phyloP scores from a whole-genome alignment of 2,888 invertebrate genomes.

The Gryllus longicercus region DNA sequence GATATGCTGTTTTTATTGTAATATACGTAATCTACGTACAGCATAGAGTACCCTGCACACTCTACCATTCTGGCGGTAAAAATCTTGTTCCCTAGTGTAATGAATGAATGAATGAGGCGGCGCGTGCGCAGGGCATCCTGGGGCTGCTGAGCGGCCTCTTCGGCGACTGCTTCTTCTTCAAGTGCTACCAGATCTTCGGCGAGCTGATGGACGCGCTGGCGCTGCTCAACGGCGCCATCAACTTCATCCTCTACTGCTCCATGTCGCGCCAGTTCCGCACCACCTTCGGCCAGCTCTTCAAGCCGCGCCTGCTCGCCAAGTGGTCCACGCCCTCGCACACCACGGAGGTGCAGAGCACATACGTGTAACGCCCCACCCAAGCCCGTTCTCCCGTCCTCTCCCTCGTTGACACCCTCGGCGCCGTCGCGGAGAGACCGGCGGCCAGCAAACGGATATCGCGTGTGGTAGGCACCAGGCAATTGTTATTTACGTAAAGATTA shows the following conservation, averaged over 20 bases:
- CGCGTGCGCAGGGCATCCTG: slow-evolving; percentile 48
- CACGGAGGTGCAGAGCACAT: slow-evolving; percentile 61
- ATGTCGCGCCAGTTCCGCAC: slow-evolving; percentile 54
- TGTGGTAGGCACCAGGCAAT: no score
- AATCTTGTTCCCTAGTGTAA: no score
- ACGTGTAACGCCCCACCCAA: slow-evolving; percentile 31
- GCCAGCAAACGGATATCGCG: no score
- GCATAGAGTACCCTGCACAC: no score
- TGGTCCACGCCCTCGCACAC: slow-evolving; percentile 58
- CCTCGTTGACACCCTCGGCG: no score
- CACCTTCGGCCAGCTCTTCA: slow-evolving; percentile 44
- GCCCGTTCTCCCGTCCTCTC: no score
- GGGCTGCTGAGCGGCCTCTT: slow-evolving; percentile 68
- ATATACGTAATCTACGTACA: no score
- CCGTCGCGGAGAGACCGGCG: no score
- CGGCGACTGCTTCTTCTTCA: slow-evolving; percentile 48
- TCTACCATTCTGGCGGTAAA: no score
- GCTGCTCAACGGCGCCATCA: slow-evolving; percentile 53
- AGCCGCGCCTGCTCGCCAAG: slow-evolving; percentile 50
- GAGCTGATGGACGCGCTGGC: slow-evolving; percentile 54
- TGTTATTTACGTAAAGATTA: no score
- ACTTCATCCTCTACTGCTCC: slow-evolving; percentile 55
- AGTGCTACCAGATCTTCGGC: slow-evolving; percentile 47
- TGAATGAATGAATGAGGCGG: slow-evolving; percentile 44
- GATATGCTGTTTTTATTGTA: no score